These are phyloP conservation scores for Pygathrix nemaeus DNA, from an alignment of 2,113 vertebrate genomes.

Conservation along the genomic window DNA sequence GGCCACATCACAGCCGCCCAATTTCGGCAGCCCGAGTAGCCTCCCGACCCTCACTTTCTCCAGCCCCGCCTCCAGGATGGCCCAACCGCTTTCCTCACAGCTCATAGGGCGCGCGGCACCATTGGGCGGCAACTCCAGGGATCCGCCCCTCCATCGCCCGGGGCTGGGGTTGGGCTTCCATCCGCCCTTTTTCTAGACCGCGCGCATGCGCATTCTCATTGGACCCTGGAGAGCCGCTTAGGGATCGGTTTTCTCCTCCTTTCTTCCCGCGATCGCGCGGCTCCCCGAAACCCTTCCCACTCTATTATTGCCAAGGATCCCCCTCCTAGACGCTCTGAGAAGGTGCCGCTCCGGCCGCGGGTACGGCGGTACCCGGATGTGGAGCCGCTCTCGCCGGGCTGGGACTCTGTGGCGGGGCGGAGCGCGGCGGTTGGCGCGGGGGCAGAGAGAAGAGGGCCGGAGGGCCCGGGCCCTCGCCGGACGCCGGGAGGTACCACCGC, in stretches of 20 bases:
- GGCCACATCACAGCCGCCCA: accelerated
- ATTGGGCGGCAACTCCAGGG: accelerated
- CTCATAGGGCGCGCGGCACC: conserved; percentile 8
- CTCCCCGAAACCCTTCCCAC: neutral
- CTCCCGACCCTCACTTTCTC: neutral
- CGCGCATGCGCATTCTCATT: conserved; percentile 40
- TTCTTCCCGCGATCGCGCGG: neutral
- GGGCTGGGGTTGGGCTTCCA: accelerated
- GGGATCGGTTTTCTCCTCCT: conserved; percentile 19
- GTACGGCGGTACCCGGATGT: conserved; percentile 73
- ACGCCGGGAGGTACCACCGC: conserved; percentile 57
- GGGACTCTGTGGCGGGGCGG: conserved; percentile 68
- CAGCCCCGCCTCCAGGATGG: neutral
- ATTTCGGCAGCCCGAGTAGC: accelerated
- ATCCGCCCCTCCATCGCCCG: neutral
- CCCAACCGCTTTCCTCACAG: neutral
- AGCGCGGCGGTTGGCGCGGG: conserved; percentile 68
- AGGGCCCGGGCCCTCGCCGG: conserved; percentile 45
- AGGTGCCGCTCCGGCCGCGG: conserved; percentile 5
- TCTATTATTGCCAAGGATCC: neutral
- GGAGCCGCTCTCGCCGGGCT: conserved; percentile 63
- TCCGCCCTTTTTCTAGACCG: accelerated
- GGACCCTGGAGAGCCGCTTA: neutral
- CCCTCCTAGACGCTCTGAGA: neutral
- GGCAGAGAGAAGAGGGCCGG: conserved; percentile 54